These are phyloP conservation scores for Atherinosoma microstoma DNA, from an alignment of 2,797 vertebrate species.

Conservation along the genomic window DNA sequence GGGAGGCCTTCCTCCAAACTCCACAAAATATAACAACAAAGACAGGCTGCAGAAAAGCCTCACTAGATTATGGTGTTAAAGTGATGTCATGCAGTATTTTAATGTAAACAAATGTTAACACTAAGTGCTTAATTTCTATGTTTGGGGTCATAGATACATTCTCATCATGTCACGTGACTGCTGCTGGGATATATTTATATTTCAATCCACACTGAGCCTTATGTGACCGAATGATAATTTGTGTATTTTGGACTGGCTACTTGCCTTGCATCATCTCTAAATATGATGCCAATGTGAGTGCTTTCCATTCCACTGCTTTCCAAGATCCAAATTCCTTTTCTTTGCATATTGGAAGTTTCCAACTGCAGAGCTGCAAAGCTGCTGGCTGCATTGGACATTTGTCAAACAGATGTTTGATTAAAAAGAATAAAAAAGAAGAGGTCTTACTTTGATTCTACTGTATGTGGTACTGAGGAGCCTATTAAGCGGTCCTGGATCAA, in stretches of 20 bases:
- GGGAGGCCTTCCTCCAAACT: slow-evolving; percentile 49
- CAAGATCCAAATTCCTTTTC: slow-evolving; percentile 53
- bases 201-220: slow-evolving; percentile 1
- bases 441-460: slow-evolving; percentile 24
- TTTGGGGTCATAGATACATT: slow-evolving; percentile 36
- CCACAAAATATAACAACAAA: slow-evolving; percentile 48
- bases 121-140: slow-evolving; percentile 61
- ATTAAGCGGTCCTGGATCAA: slow-evolving; percentile 62
- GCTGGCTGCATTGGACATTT: slow-evolving; percentile 46
- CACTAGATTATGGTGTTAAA: slow-evolving; percentile 64
- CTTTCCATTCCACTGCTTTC: slow-evolving; percentile 69
- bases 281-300: slow-evolving; percentile 62
- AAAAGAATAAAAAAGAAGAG: slow-evolving; percentile 23
- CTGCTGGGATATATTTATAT: slow-evolving; percentile 14
- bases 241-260: slow-evolving; percentile 17
- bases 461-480: slow-evolving; percentile 38
- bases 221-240: slow-evolving; percentile 8
- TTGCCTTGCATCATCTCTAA: slow-evolving; percentile 51
- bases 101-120: slow-evolving; percentile 66
- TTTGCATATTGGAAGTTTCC: slow-evolving; percentile 71
- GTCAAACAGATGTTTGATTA: slow-evolving; percentile 73
- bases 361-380: slow-evolving; percentile 54
- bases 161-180: slow-evolving; percentile 32
- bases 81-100: slow-evolving; percentile 49
- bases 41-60: slow-evolving; percentile 44